Evolutionary conservation across 2,888 invertebrate species (phyloP).

Genomic region (Drosophila neoperkinsi): DNA sequence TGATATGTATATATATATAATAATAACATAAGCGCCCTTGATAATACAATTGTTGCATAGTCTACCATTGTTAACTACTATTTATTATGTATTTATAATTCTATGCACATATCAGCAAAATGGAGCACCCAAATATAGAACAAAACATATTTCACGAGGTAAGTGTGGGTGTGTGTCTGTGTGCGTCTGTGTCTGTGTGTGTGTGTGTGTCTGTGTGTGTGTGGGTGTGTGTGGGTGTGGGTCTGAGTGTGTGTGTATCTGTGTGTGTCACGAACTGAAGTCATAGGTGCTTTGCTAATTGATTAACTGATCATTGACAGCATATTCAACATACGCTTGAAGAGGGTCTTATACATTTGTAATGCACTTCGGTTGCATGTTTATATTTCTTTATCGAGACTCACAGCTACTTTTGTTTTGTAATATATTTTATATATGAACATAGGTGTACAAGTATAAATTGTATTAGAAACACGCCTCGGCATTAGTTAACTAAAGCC

Average conservation of each 20-base stretch:
- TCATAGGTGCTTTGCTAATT: constrained; percentile 42
- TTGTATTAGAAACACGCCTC: not conserved
- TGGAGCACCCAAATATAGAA: constrained; percentile 31
- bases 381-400: not conserved
- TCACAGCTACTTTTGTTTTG: not conserved
- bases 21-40: constrained; percentile 24
- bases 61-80: constrained; percentile 22
- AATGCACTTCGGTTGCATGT: not conserved
- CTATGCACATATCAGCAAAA: constrained; percentile 28
- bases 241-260: not conserved
- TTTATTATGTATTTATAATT: constrained; percentile 40
- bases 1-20: not conserved
- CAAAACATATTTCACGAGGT: constrained; percentile 1
- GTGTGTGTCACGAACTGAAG: constrained; percentile 7
- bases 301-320: constrained; percentile 28
- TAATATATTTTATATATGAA: not conserved
- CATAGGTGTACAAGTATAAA: not conserved
- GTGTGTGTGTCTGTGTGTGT: not conserved
- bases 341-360: not conserved
- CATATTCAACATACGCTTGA: not conserved
- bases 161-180: constrained; percentile 5
- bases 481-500: not conserved
- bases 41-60: constrained; percentile 22
- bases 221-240: not conserved
- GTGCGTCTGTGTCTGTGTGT: constrained; percentile 4